Conservation (phyloP, 2,113 vertebrate genomes). For the Oreocharis arfaki region DNA sequence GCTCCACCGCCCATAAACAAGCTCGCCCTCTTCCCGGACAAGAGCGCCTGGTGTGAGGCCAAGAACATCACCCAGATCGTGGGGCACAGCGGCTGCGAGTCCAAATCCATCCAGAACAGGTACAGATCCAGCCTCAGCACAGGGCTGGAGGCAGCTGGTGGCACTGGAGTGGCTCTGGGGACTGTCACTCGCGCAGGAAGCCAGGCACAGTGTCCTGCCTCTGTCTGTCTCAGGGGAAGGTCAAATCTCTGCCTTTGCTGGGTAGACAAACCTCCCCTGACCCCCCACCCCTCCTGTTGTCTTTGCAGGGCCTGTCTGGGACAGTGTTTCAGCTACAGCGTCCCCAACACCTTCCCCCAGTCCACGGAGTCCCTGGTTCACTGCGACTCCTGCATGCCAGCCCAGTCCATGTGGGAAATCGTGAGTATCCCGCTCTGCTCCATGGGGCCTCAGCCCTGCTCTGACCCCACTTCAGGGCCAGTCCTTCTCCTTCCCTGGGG, state of each 20-base stretch:
- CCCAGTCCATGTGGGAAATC: conserved; percentile 96
- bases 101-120: conserved; percentile 98
- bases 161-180: not conserved
- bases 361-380: conserved; percentile 97
- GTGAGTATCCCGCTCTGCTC: conserved; percentile 76
- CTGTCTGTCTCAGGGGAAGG: not conserved
- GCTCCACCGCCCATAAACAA: conserved; percentile 94
- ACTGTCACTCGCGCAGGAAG: not conserved
- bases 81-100: conserved; percentile 94
- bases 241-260: not conserved
- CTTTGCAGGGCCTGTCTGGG: conserved; percentile 90
- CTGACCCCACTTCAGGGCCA: not conserved
- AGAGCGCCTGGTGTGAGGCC: conserved; percentile 98
- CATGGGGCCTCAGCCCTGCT: not conserved
- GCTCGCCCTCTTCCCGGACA: conserved; percentile 96
- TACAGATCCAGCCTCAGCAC: not conserved
- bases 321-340: conserved; percentile 99
- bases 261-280: not conserved
- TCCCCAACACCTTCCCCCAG: conserved; percentile 98
- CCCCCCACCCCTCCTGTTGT: not conserved
- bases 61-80: conserved; percentile 99
- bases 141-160: not conserved
- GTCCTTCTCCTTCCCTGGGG: not conserved
- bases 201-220: not conserved
- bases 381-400: conserved; percentile 98